Evolutionary conservation across 2,888 invertebrate species (phyloP).

Genomic region (Physocephala rufipes): DNA sequence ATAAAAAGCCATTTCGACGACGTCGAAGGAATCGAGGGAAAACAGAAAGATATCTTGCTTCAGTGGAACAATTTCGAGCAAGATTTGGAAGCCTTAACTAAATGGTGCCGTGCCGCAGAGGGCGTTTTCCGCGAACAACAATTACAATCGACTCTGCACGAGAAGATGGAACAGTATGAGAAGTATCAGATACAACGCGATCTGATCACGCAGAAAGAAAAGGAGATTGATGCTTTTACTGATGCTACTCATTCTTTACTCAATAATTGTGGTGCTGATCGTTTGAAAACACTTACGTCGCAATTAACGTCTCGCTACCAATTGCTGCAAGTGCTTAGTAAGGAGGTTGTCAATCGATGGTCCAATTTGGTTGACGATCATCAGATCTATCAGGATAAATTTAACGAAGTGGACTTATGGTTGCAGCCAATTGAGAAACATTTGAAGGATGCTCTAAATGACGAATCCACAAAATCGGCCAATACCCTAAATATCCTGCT

Average conservation of each 20-base stretch:
- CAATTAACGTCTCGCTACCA: slow-evolving; percentile 91
- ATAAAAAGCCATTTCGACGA: slow-evolving; percentile 75
- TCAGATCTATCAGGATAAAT: slow-evolving; percentile 78
- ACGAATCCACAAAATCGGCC: slow-evolving; percentile 74
- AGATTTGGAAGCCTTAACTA: slow-evolving; percentile 79
- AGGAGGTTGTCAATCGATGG: slow-evolving; percentile 87
- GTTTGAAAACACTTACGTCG: slow-evolving; percentile 85
- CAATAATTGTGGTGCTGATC: slow-evolving; percentile 84
- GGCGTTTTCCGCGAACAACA: slow-evolving; percentile 86
- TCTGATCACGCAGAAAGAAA: slow-evolving; percentile 81
- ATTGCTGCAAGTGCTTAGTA: slow-evolving; percentile 79
- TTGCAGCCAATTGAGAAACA: slow-evolving; percentile 79
- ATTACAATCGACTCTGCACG: slow-evolving; percentile 79
- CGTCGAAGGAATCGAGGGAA: slow-evolving; percentile 75
- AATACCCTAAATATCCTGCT: slow-evolving; percentile 77
- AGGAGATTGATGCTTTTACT: slow-evolving; percentile 85
- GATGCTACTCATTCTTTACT: slow-evolving; percentile 89
- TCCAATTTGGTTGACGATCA: slow-evolving; percentile 86
- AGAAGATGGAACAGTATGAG: slow-evolving; percentile 81
- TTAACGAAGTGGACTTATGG: slow-evolving; percentile 81
- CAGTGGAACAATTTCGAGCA: slow-evolving; percentile 91
- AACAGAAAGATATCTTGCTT: slow-evolving; percentile 77
- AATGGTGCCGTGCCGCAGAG: slow-evolving; percentile 89
- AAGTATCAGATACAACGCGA: slow-evolving; percentile 79
- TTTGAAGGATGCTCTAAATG: slow-evolving; percentile 71